These are phyloP conservation scores for Mastacembelus armatus DNA, from an alignment of 2,797 vertebrate genomes.

Conservation along the genomic window DNA sequence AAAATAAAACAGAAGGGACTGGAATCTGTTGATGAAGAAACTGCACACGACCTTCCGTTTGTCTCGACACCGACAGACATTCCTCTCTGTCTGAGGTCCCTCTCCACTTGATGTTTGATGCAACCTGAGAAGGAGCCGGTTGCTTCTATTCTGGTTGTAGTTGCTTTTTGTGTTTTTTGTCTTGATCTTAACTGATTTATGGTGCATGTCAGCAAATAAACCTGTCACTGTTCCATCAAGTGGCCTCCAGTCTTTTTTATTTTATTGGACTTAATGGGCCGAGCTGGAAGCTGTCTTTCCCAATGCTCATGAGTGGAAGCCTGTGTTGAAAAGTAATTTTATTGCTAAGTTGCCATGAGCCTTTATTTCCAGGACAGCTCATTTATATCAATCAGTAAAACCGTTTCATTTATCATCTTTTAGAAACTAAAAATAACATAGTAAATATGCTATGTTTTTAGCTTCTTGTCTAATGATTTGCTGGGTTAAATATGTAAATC, in stretches of 20 bases:
- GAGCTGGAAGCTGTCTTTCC: slow-evolving; percentile 39
- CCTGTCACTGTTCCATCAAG: slow-evolving; percentile 52
- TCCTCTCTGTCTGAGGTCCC: neutral
- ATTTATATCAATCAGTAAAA: slow-evolving; percentile 55
- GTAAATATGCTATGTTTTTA: slow-evolving; percentile 12
- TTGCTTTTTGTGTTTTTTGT: slow-evolving; percentile 16
- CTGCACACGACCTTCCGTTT: slow-evolving; percentile 38
- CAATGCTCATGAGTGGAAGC: slow-evolving; percentile 35
- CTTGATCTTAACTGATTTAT: slow-evolving; percentile 39
- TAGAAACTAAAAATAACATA: too few species aligned
- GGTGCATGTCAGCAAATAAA: slow-evolving; percentile 53
- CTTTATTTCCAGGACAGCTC: slow-evolving; percentile 49
- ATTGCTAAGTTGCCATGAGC: slow-evolving; percentile 54
- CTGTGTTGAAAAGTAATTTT: slow-evolving; percentile 45
- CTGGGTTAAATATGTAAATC: neutral
- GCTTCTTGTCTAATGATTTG: slow-evolving; percentile 2
- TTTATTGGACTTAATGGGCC: slow-evolving; percentile 60
- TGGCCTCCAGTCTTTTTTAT: slow-evolving; percentile 51
- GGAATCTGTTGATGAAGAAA: neutral
- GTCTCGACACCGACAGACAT: neutral
- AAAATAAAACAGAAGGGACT: slow-evolving; percentile 4
- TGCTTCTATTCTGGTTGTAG: neutral
- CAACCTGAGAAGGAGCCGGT: neutral
- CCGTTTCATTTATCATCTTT: slow-evolving; percentile 47
- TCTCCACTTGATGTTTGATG: slow-evolving; percentile 1